Evolutionary conservation across 2,888 invertebrate species (phyloP).

Genomic region (Arctia plantaginis): DNA sequence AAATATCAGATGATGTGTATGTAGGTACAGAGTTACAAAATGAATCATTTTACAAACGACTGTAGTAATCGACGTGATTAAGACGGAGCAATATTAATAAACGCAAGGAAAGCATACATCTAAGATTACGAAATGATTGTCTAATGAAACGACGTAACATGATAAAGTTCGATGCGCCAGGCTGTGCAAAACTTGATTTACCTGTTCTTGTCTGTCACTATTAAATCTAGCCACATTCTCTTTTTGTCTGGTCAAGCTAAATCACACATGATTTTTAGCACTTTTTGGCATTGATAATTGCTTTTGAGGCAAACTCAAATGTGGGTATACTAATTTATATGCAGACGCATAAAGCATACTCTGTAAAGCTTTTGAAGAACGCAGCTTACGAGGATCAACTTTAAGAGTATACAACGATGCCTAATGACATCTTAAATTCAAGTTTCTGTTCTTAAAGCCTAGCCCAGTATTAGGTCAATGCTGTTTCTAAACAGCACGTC

Average conservation of each 20-base stretch:
- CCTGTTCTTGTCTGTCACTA: conserved; percentile 64
- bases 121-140: conserved; percentile 39
- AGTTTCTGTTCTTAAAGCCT: background rate
- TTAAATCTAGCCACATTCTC: conserved; percentile 55
- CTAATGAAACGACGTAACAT: conserved; percentile 47
- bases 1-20: no score
- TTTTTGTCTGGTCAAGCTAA: conserved; percentile 39
- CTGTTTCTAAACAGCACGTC: background rate
- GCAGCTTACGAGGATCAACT: no score
- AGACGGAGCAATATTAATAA: background rate
- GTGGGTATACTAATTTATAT: background rate
- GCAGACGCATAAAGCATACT: no score
- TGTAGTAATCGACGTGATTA: background rate
- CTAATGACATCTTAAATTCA: background rate
- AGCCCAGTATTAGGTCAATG: background rate
- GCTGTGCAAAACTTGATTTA: conserved; percentile 70
- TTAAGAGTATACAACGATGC: background rate
- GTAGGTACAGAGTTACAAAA: no score
- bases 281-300: conserved; percentile 1
- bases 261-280: conserved; percentile 25
- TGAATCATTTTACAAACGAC: background rate
- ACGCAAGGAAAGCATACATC: conserved; percentile 15
- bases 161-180: conserved; percentile 64
- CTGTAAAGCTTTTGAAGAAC: no score
- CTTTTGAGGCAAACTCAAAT: background rate